phyloP scores from a whole-genome alignment of 2,113 vertebrate species.

The Struthidea cinerea region DNA sequence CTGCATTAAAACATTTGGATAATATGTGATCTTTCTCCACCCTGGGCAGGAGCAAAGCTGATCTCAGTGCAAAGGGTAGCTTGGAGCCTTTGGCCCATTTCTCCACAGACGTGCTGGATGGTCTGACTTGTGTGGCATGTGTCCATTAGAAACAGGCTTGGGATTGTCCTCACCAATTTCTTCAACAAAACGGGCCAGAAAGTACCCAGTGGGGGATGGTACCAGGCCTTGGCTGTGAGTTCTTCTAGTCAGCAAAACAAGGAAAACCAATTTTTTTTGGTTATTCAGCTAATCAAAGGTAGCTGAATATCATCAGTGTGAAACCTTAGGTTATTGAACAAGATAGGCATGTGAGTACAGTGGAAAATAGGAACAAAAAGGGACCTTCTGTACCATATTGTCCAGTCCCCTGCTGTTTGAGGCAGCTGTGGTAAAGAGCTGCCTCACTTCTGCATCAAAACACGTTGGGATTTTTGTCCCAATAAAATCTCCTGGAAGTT shows the following conservation, averaged over 20 bases:
- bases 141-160: background rate
- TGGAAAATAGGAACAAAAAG: background rate
- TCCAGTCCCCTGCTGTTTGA: background rate
- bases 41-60: background rate
- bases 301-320: background rate
- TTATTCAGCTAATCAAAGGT: background rate
- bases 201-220: background rate
- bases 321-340: background rate
- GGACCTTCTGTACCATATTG: background rate
- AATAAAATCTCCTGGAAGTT: background rate
- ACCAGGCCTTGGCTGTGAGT: background rate
- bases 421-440: background rate
- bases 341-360: background rate
- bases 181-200: background rate
- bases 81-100: background rate
- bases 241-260: background rate
- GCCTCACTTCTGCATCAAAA: background rate
- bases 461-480: background rate
- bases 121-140: background rate
- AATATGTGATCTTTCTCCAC: background rate
- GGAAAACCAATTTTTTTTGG: background rate
- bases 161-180: background rate
- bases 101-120: background rate
- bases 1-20: background rate
- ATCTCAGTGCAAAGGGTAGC: background rate